Evolutionary conservation across 1,140 invertebrate genomes (phyloP).

Genomic region (Drosophila burlai): DNA sequence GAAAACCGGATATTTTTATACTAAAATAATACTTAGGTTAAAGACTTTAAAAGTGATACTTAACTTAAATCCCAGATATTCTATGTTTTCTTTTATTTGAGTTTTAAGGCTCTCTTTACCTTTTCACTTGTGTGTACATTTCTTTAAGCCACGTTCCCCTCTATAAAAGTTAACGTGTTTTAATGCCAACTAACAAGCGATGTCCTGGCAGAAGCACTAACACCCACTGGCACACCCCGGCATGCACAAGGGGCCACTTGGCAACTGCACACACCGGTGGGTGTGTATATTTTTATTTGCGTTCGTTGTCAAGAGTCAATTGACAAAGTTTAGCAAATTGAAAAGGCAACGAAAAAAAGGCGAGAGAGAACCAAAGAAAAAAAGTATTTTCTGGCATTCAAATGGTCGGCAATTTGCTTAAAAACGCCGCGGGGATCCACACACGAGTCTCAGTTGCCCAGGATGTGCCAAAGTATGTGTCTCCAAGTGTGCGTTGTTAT

Average conservation of each 20-base stretch:
- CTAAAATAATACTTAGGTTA: not conserved
- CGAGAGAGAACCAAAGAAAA: slow-evolving; percentile 1
- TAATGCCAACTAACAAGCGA: slow-evolving; percentile 61
- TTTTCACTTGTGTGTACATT: not conserved
- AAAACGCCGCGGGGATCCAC: slow-evolving; percentile 60
- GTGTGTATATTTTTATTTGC: slow-evolving; percentile 55
- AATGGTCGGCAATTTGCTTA: slow-evolving; percentile 70
- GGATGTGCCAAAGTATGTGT: slow-evolving; percentile 11
- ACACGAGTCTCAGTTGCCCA: slow-evolving; percentile 8
- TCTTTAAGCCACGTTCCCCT: slow-evolving; percentile 27
- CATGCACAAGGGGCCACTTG: slow-evolving; percentile 65
- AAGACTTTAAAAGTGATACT: not conserved
- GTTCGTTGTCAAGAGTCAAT: slow-evolving; percentile 77
- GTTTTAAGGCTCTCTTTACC: not conserved
- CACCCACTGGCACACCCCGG: slow-evolving; percentile 20
- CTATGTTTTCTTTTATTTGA: not conserved
- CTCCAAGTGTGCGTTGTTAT: not conserved
- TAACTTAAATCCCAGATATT: not conserved
- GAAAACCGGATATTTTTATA: not conserved
- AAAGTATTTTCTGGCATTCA: slow-evolving; percentile 42
- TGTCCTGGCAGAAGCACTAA: slow-evolving; percentile 31
- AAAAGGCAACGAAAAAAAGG: slow-evolving; percentile 37
- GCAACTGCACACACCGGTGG: slow-evolving; percentile 35
- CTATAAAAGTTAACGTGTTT: slow-evolving; percentile 56
- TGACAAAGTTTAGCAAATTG: slow-evolving; percentile 74